Base-by-base conservation (phyloP, 92 coral and sea anemone genomes). In the Actinernus sp. region DNA sequence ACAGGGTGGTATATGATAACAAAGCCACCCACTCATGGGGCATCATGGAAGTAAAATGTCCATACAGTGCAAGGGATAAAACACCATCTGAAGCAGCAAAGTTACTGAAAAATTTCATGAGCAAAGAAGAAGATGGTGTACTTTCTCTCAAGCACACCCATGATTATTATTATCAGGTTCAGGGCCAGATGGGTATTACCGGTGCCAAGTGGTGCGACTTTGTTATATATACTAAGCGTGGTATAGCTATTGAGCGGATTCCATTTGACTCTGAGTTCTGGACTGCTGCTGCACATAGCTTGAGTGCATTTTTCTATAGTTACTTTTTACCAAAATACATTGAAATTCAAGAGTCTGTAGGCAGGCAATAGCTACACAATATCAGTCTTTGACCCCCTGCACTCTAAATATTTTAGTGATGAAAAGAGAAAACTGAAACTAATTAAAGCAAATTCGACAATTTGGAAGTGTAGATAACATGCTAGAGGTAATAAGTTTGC, bases 31-130 rank as follows among this genome's bases (percentile, higher is more conserved):
- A 55, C 37, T 67, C 74, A 39, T 76, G 83, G 74, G 74, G 73
- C 19, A 59, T 76, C 41, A 49, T 67, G 33, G 84, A 66, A 58
- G 68, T 40, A 22, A 77, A 77, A 55, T 70, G 75, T 44, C 76
- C 69, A n/a, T 65, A 65, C 45, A 39, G 37, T 50, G 56, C 67
- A 53, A 26, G 82, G 51, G 74, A 55, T 49, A 39, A 63, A 28
- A 63, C 55, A 57, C 83, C 59, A 52, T 27, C 49, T 20, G 63
- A 57, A 12, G 70, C 70, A 53, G 70, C 76, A 32, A 56, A 49
- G 37, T 36, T 48, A 37, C 37, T 55, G 21, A 56, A 55, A 45
- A 76, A 55, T 48, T 76, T 76, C 55, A 51, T 66, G 74, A 66
- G 74, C 59, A 51, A 30, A 22, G 17, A 37, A 17, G 36, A 53